Evolutionary conservation across 2,888 invertebrate genomes (phyloP).

Genomic region (Enchytraeus crypticus): DNA sequence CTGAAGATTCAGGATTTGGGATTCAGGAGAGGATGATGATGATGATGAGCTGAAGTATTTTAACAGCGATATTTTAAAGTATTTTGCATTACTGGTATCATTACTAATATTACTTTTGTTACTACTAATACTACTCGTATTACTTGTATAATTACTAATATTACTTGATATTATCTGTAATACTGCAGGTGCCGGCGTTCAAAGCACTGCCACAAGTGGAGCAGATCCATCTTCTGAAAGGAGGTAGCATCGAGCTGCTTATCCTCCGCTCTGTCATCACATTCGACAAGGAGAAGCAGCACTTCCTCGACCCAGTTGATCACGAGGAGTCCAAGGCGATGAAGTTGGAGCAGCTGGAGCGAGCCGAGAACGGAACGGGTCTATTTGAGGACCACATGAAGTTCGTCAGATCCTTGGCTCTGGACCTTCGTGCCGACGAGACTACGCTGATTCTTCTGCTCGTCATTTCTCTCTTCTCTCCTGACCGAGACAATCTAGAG

Average conservation of each 20-base stretch:
- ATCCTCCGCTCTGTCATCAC: constrained; percentile 84
- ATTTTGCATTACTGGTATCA: too few relatives aligned
- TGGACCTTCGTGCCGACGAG: constrained; percentile 75
- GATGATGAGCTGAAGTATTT: too few relatives aligned
- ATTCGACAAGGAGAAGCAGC: constrained; percentile 78
- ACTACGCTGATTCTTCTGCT: constrained; percentile 82
- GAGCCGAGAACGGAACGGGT: constrained; percentile 45
- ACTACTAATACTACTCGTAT: too few relatives aligned
- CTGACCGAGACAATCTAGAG: constrained; percentile 65
- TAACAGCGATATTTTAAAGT: too few relatives aligned
- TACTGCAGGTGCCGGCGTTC: constrained; percentile 37
- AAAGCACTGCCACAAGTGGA: constrained; percentile 83
- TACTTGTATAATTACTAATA: too few relatives aligned
- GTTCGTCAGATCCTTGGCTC: constrained; percentile 57
- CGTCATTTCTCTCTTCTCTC: constrained; percentile 82
- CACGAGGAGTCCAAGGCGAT: constrained; percentile 60
- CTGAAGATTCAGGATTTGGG: too few relatives aligned
- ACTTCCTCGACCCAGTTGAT: constrained; percentile 63
- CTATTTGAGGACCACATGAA: constrained; percentile 48
- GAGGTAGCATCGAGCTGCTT: constrained; percentile 93
- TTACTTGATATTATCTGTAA: too few relatives aligned
- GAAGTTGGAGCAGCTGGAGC: constrained; percentile 78
- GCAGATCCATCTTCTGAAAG: constrained; percentile 78
- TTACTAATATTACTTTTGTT: too few relatives aligned
- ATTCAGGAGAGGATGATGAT: too few relatives aligned